A percentile compares a stretch with the other conserved stretches of the same genome.
Evolutionary conservation across 2,888 invertebrate genomes (phyloP).

Genomic region (Halocaridina rubra): DNA sequence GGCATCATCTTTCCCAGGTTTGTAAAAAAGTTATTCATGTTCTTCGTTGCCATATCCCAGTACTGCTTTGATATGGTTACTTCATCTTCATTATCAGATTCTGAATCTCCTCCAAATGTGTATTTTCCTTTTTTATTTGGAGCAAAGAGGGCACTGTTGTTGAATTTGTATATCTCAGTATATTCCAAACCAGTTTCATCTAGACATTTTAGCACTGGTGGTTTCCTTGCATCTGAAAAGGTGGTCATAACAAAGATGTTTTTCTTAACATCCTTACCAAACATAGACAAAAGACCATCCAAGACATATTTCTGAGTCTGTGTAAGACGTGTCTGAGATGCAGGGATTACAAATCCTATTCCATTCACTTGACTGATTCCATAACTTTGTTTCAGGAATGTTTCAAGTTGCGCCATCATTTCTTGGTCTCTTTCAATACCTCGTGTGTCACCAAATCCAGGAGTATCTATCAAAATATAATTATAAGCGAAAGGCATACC

Average conservation of each 20-base stretch:
- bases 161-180: slow-evolving; percentile 63
- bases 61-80: slow-evolving; percentile 32
- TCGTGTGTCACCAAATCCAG: slow-evolving; percentile 58
- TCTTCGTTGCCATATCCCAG: slow-evolving; percentile 62
- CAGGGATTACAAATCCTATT: slow-evolving; percentile 64
- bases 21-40: slow-evolving; percentile 59
- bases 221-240: slow-evolving; percentile 64
- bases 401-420: slow-evolving; percentile 26
- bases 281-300: slow-evolving; percentile 63
- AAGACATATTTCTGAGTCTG: slow-evolving; percentile 63
- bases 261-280: slow-evolving; percentile 64
- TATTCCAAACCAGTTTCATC: slow-evolving; percentile 53
- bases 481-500: slow-evolving; percentile 50
- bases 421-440: slow-evolving; percentile 35
- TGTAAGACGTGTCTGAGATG: slow-evolving; percentile 62
- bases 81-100: slow-evolving; percentile 39
- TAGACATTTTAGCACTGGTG: slow-evolving; percentile 64
- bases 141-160: slow-evolving; percentile 63
- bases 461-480: slow-evolving; percentile 53
- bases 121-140: background rate
- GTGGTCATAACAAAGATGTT: slow-evolving; percentile 64
- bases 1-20: slow-evolving; percentile 41
- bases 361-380: slow-evolving; percentile 62
- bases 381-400: slow-evolving; percentile 25
- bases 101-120: slow-evolving; percentile 10